Evolutionary conservation across 2,797 vertebrate genomes (phyloP), one percentile per base, ranked within the genome.

Genomic region (Lithobates pipiens): DNA sequence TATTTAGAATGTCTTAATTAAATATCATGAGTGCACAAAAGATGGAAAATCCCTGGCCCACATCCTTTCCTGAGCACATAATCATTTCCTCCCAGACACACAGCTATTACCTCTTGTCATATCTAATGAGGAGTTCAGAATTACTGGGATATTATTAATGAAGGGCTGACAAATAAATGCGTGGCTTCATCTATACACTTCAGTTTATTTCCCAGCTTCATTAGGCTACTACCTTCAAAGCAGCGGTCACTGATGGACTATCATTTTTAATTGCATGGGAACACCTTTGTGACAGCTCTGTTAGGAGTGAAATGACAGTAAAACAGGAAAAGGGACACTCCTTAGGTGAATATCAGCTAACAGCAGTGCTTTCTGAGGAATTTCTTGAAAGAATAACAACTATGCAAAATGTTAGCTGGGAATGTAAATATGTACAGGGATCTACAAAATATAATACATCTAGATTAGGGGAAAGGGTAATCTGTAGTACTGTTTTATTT

Each of bases 111-210:
- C 76, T 84, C 76, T 67, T 86, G 79, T 86, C 85, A 77, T 82
- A 86, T 63, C 73, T 86, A 86, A 86, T 86, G 85, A 86, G 85
- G 27, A 86, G 79, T 82, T 77, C 73, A 77, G 76, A 76, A 27
- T 77, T 82, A 86, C 81, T 82, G 61, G 79, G 72, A 77, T 86
- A 82, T 82, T 82, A 86, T 86, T 86, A 86, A 86, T 86, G 79
- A 86, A 76, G 73, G 68, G 50, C 73, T 86, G 84, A 76, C 78
- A 86, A 80, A 81, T 85, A 85, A 85, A 85, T 74, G 50, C 23
- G 18, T 39, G 16, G 32, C 73, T 76, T 81, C 79, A 82, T 85
- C 79, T 46, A 32, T 86, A 77, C 50, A 77, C 65, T 82, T 85
- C 63, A 80, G 71, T 80, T 86, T 82, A 46, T 81, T 82, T 82